Conservation (phyloP, 2,888 invertebrate genomes). For the Keiferia lycopersicella region DNA sequence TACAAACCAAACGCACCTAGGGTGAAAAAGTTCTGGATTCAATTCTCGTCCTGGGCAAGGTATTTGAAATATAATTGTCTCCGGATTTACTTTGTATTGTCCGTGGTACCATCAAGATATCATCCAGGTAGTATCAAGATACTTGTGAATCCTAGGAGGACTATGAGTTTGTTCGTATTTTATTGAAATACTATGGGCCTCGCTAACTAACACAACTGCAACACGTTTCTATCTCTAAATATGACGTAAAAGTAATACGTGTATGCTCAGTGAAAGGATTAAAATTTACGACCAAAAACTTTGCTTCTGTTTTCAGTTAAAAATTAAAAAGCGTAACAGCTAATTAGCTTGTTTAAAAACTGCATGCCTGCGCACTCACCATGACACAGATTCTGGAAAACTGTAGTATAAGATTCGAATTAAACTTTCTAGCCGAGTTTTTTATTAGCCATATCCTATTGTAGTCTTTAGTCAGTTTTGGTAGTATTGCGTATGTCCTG, state of each 20-base stretch:
- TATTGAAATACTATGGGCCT: no score
- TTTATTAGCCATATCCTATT: conserved; percentile 45
- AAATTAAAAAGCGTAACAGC: not conserved
- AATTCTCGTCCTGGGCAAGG: no score
- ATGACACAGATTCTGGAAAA: conserved; percentile 33
- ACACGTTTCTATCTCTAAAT: not conserved
- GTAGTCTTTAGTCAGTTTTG: conserved; percentile 30
- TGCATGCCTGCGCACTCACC: not conserved
- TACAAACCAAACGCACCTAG: no score
- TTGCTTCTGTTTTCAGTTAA: not conserved
- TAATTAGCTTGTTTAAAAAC: not conserved
- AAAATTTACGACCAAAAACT: not conserved
- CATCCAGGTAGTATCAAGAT: no score
- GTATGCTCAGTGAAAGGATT: conserved; percentile 14
- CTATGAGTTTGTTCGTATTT: no score
- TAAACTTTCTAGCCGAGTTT: conserved; percentile 32
- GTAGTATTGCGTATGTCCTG: conserved; percentile 23
- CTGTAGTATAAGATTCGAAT: conserved; percentile 35
- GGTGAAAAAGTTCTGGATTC: no score
- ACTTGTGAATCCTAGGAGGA: no score
- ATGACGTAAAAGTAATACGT: not conserved
- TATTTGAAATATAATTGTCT: no score
- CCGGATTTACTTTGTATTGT: no score
- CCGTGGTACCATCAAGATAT: no score
- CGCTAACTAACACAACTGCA: no score